phyloP scores from a whole-genome alignment of 2,888 invertebrate species.

The Chymomyza amoena region DNA sequence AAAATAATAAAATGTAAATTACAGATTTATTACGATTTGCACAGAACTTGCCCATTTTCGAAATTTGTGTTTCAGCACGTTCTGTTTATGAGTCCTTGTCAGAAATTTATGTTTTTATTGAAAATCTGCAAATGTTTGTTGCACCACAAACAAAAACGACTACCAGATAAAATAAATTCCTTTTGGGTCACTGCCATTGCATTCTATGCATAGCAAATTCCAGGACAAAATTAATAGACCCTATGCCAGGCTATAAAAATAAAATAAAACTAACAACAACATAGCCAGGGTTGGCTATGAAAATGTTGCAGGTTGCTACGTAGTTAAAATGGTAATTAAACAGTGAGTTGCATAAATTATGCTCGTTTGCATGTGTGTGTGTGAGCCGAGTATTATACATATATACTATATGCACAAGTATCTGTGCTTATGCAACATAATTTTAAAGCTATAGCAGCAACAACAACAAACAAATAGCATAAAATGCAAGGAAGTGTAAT shows the following conservation, averaged over 20 bases:
- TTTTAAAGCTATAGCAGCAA: background rate
- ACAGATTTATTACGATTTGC: too few relatives aligned
- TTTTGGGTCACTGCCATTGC: background rate
- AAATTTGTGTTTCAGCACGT: too few relatives aligned
- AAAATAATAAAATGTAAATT: too few relatives aligned
- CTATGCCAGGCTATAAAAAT: background rate
- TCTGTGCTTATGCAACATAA: background rate
- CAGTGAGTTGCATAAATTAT: constrained; percentile 41
- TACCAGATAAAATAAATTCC: background rate
- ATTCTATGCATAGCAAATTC: background rate
- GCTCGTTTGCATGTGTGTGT: background rate
- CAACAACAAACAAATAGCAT: background rate
- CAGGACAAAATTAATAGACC: background rate
- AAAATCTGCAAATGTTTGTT: too few relatives aligned
- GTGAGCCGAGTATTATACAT: too few relatives aligned
- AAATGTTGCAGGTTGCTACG: background rate
- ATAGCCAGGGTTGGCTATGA: background rate
- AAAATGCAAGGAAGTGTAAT: constrained; percentile 27
- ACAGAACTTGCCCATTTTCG: too few relatives aligned
- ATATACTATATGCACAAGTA: background rate
- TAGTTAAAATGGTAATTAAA: constrained; percentile 34
- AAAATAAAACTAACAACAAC: background rate
- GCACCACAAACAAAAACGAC: too few relatives aligned
- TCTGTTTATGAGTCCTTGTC: too few relatives aligned
- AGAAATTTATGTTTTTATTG: too few relatives aligned